Base-by-base conservation (phyloP, 2,888 invertebrate genomes). In the Bimastos eiseni region DNA sequence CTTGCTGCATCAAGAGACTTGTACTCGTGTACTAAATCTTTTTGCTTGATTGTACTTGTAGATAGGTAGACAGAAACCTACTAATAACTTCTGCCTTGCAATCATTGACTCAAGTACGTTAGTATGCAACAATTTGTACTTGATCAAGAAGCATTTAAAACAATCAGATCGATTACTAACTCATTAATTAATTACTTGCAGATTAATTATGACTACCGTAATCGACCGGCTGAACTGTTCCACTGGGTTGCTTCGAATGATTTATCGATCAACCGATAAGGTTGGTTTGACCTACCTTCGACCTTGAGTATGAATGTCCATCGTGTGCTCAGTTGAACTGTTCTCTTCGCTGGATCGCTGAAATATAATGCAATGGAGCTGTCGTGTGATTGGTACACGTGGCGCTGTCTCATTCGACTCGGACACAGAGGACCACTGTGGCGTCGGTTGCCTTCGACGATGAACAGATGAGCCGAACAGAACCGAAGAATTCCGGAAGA, bases 401-500 rank as follows among this genome's bases (percentile, higher is more conserved):
- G 86, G 2, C 86, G 34, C 86, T 34, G 36, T 33, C 86, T 86
- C 86, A n/a, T 30, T 34, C 86, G 33, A 86, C 36, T 36, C 36
- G 86, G 86, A 37, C 86, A 86, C 34, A 86, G 86, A 11, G 86
- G 34, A 3, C 37, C 86, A 17, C 86, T 86, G 37, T 86, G 86
- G 19, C 86, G 86, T 36, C 86, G 86, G 86, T 34, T 37, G 86
- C 86, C 37, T 19, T 86, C 86, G 36, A 36, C 86, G 86, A 86
- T 86, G 86, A 86, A 86, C 86, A 86, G 86, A 17, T 86, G 37
- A 36, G 34, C 86, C 36, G 86, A 36, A 24, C 86, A 86, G 86
- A 86, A 86, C 37, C 86, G 86, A 86, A 86, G 86, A 8, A 37
- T 86, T 37, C 86, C 86, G 86, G 86, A 86, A 86, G 86, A 86